Evolutionary conservation across 2,888 invertebrate species (phyloP), one percentile per base, ranked within the genome.

Genomic region (Eugnorisma glareosa): DNA sequence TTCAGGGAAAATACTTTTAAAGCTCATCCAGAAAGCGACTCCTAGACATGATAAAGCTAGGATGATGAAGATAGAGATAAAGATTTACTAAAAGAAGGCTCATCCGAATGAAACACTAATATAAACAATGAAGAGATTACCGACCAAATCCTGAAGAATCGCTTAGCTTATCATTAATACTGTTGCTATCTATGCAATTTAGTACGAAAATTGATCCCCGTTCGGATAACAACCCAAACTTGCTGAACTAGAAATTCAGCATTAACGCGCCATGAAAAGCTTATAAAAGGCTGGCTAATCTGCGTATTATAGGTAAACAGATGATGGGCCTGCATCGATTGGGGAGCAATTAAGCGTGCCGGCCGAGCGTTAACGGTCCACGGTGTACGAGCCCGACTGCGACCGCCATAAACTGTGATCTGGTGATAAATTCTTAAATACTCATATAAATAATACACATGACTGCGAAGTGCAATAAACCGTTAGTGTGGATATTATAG

Each of bases 341-440:
- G 83, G 76, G 64, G 82, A 83, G 87, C 88, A 89, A 91, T 90
- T 89, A 90, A 86, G 70, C 81, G 86, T 83, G 85, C 77, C 83
- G 79, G 78, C 70, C 79, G 82, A 73, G 80, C 75, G 79, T 81
- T 87, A 88, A 87, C 83, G 82, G 82, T 79, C 82, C 64, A 64
- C 64, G 61, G 61, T 61, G 79, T 80, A 82, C 76, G 81, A 68
- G 67, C 67, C 73, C 66, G 79, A 82, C 75, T 82, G 81, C 84
- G 77, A 83, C 84, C 83, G 86, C 86, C 81, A 90, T 91, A 90
- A 89, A 91, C 87, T 86, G 81, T 73, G 83, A 82, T 85, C 77
- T 81, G 75, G 79, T 73, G 81, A 88, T 88, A 79, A 79, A 88
- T 81, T 86, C 72, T 83, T 88, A 82, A 87, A 86, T 81, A 77